These are phyloP conservation scores for human DNA, from an alignment of 2,113 vertebrate species.

Conservation along the genomic window GRCh38 chr12:28224001-28224500, in stretches of 20 bases:
- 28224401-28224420: background rate
- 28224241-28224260: constrained; percentile 49
- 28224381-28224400: background rate
- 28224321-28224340: constrained; percentile 49
- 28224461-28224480: constrained; percentile 51
- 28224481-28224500: constrained; percentile 26
- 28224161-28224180: constrained; percentile 77
- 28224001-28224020: constrained; percentile 9
- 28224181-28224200: constrained; percentile 60
- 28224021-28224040: constrained; percentile 28
- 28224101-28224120: constrained; percentile 57
- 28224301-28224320: constrained; percentile 12
- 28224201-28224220: constrained; percentile 34
- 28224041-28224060: constrained; percentile 48
- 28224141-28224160: constrained; percentile 70
- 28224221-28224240: constrained; percentile 35
- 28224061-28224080: constrained; percentile 71
- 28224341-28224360: constrained; percentile 9
- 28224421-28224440: background rate
- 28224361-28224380: background rate
- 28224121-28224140: constrained; percentile 55
- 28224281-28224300: background rate
- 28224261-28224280: constrained; percentile 47
- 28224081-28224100: constrained; percentile 72
- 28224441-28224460: background rate